These are phyloP conservation scores for Takifugu rubripes DNA, from an alignment of 2,797 vertebrate genomes.

Conservation along the genomic window DNA sequence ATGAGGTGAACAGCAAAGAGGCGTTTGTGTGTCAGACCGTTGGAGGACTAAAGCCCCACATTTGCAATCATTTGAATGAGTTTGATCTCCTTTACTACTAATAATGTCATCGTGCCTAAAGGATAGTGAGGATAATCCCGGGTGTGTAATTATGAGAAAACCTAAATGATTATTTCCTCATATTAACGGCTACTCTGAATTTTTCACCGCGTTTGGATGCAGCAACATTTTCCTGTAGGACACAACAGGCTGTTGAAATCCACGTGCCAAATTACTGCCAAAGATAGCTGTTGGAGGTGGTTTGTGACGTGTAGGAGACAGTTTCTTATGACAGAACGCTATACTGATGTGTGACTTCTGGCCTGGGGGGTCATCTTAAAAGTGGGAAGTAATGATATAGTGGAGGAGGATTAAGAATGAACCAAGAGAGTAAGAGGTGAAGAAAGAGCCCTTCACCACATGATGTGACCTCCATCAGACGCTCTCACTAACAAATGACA, in stretches of 20 bases:
- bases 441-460: constrained; percentile 51
- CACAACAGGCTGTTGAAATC: constrained; percentile 56
- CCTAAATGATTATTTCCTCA: too few species aligned
- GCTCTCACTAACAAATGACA: constrained; percentile 68
- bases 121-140: too few species aligned
- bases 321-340: constrained; percentile 74
- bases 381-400: constrained; percentile 41
- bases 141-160: too few species aligned
- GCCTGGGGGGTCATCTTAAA: constrained; percentile 72
- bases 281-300: constrained; percentile 44
- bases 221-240: constrained; percentile 19
- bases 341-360: constrained; percentile 76
- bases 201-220: too few species aligned
- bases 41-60: too few species aligned
- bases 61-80: too few species aligned
- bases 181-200: too few species aligned
- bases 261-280: constrained; percentile 25
- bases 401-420: constrained; percentile 36
- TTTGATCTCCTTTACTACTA: too few species aligned
- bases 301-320: constrained; percentile 60
- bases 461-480: constrained; percentile 67
- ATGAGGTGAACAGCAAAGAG: too few species aligned
- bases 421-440: constrained; percentile 44
- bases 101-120: too few species aligned
- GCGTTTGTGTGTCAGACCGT: too few species aligned